Base-by-base conservation (phyloP, 2,113 vertebrate genomes). In the Willisornis vidua region DNA sequence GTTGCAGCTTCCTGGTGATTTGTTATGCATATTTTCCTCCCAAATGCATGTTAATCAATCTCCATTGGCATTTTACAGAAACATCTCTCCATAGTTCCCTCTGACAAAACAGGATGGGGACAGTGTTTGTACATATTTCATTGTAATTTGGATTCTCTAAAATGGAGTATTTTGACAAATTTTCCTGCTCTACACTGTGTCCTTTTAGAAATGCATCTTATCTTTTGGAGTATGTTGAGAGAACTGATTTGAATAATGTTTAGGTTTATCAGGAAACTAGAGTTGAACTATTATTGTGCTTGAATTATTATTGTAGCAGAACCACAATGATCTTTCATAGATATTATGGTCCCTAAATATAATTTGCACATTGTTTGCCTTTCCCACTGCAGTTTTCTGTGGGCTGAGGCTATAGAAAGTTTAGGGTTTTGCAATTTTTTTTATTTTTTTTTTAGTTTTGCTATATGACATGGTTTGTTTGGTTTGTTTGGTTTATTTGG, bases 381-480 rank as follows among this genome's bases (percentile, higher is more conserved):
- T 65, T 94, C 83, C 31, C 33, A n/a, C 18, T 58, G n/a, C 26
- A 54, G 7, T 85, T 91, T 93, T 58, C 29, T 70, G 24, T 68
- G 43, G 78, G 15, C 25, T 87, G 48, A 85, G 45, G 33, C 22
- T 82, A 90, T 87, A 76, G 43, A 31, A 39, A 31, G 57, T 16
- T 19, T 68, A 4, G 1, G 5, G 65, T 52, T 74, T 80, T 48
- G 1, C 18, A 62, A 51, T 48, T 43, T 43, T 43, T 43, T 41
- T 14, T 41, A 45, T 43, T 43, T 43, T 15, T 46, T 45, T 39
- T 1, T 43, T 14, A 26, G 10, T 29, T 70, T 87, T 84, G 1
- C 13, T 63, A 3, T 19, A 29, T 55, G 11, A 9, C 6, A 12
- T 45, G 2, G 0, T 1, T 39, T 8, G 39, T 39, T 39, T 39